phyloP scores from a whole-genome alignment of 2,797 vertebrate species.

The Crenuchus spilurus region DNA sequence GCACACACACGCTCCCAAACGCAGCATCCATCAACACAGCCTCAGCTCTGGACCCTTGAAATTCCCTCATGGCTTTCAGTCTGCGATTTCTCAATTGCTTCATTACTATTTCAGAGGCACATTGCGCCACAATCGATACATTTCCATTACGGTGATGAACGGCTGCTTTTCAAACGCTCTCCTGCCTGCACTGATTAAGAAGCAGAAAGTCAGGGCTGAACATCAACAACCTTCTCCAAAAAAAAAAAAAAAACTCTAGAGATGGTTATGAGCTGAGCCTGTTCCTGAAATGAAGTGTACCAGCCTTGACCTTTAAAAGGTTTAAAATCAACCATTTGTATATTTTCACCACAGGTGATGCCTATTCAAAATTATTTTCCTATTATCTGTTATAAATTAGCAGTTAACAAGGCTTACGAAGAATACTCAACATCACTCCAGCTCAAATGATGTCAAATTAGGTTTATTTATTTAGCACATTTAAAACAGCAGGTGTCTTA shows the following conservation, averaged over 20 bases:
- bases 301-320: slow-evolving; percentile 20
- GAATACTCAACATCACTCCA: too few relatives aligned
- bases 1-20: slow-evolving; percentile 5
- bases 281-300: slow-evolving; percentile 17
- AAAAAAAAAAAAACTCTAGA: background rate
- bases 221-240: slow-evolving; percentile 2
- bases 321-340: slow-evolving; percentile 20
- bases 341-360: background rate
- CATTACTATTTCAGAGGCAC: slow-evolving; percentile 77
- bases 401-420: background rate
- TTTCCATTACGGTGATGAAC: slow-evolving; percentile 82
- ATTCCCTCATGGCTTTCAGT: slow-evolving; percentile 66
- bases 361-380: background rate
- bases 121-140: slow-evolving; percentile 75
- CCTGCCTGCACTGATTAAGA: slow-evolving; percentile 70
- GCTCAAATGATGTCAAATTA: background rate
- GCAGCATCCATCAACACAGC: slow-evolving; percentile 35
- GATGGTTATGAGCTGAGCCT: slow-evolving; percentile 22
- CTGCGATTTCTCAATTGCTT: slow-evolving; percentile 68
- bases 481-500: too few relatives aligned
- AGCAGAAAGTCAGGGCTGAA: slow-evolving; percentile 41
- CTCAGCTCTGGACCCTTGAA: slow-evolving; percentile 34
- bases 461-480: too few relatives aligned
- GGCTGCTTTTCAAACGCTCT: slow-evolving; percentile 69
- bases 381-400: background rate